Conservation (phyloP, 2,797 vertebrate species). For the Saxicola maurus region DNA sequence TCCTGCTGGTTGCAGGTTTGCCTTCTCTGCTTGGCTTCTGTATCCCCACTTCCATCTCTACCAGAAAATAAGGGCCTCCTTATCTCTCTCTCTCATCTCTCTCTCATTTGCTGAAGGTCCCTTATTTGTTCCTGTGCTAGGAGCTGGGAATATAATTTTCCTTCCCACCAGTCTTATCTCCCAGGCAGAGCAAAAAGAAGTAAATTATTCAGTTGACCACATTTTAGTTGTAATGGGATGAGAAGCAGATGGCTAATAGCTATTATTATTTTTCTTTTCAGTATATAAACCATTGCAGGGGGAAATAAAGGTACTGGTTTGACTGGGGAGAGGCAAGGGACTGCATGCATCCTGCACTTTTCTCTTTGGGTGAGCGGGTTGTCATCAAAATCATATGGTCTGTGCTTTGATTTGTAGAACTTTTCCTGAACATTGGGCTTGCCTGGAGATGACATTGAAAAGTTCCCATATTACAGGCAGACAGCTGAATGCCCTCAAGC, state of each 20-base stretch:
- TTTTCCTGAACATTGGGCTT: constrained; percentile 11
- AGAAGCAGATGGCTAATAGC: constrained; percentile 32
- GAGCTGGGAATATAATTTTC: background rate
- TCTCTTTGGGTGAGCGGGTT: constrained; percentile 16
- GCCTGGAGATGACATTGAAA: constrained; percentile 42
- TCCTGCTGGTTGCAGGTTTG: background rate
- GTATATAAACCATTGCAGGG: background rate
- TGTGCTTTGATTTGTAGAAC: constrained; percentile 44
- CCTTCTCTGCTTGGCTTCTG: background rate
- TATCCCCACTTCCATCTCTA: background rate
- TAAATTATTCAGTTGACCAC: constrained; percentile 12
- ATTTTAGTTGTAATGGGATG: background rate
- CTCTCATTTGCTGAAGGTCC: background rate
- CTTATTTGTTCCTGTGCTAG: background rate
- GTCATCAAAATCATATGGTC: constrained; percentile 34
- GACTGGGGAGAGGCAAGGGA: background rate
- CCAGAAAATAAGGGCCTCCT: background rate
- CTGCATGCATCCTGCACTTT: constrained; percentile 4
- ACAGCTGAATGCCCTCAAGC: constrained; percentile 46
- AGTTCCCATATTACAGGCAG: constrained; percentile 12
- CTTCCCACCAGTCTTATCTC: background rate
- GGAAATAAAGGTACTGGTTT: constrained; percentile 1
- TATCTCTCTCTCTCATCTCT: background rate
- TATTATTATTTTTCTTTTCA: background rate
- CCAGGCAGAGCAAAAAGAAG: background rate